Base-by-base conservation (phyloP, 2,113 vertebrate genomes). In the Campylorhamphus procurvoides region DNA sequence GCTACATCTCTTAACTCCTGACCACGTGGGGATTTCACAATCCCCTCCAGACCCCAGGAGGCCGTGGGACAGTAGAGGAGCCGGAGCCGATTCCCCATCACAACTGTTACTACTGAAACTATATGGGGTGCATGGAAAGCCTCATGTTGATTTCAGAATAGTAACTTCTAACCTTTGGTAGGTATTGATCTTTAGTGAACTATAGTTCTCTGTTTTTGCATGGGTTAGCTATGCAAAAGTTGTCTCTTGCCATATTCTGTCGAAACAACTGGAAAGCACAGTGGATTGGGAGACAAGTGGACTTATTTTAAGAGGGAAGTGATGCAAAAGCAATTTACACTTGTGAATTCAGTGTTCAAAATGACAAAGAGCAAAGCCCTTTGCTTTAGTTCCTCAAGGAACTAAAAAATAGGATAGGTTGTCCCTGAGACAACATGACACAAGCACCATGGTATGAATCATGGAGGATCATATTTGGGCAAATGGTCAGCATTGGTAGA, bases 401-500 rank as follows among this genome's bases (percentile, higher is more conserved):
- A 89, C 64, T n/a, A 82, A 85, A 75, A 75, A 37, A 3, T 67
- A 39, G 49, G 82, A 68, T 68, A 97, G 93, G 87, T 97, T 97
- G 92, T 94, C 81, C 81, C 90, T 93, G 97, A 96, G 71, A 94
- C 71, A 93, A 72, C 49, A 46, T 71, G 49, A 95, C 92, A 94
- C 96, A 91, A 67, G 84, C 78, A 92, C 13, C 42, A 60, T 50
- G 58, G 74, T 86, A 49, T 89, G 94, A 97, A 89, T 96, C 89
- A 92, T 87, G 67, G 64, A 96, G 93, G 96, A 95, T 96, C 96
- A 46, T 58, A 89, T 91, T 82, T 87, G 72, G 79, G 87, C 67
- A 88, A 60, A 97, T 75, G 96, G 95, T 98, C 97, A 97, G 90
- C 87, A 76, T 74, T 87, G 84, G 96, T 91, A 94, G 92, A 97